phyloP scores from a whole-genome alignment of 2,113 vertebrate genomes.

The Cynopterus brachyotis region DNA sequence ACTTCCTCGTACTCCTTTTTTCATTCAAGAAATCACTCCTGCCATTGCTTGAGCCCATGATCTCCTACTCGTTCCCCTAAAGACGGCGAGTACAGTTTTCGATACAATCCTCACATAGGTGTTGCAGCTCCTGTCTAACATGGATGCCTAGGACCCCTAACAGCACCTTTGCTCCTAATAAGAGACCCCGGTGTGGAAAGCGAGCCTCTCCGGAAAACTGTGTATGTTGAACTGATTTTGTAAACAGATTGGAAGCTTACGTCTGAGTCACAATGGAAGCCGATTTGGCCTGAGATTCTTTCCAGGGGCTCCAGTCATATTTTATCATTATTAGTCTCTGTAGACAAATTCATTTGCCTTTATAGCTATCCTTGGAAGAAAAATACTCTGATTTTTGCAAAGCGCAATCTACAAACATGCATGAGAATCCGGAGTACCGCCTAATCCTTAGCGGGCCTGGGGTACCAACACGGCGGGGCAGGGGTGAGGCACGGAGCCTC shows the following conservation, averaged over 20 bases:
- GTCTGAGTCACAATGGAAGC: not conserved
- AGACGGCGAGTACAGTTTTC: not conserved
- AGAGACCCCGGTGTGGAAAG: not conserved
- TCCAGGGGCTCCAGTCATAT: not conserved
- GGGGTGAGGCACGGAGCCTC: rapidly evolving
- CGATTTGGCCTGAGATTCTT: not conserved
- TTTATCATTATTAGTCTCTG: not conserved
- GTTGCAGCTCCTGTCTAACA: not conserved
- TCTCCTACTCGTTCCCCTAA: not conserved
- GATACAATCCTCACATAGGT: not conserved
- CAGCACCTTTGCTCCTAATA: not conserved
- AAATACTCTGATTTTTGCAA: not conserved
- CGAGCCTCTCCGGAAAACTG: not conserved
- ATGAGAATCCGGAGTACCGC: rapidly evolving
- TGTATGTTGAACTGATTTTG: not conserved
- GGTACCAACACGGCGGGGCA: rapidly evolving
- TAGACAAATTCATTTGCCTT: not conserved
- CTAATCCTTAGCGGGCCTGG: not conserved
- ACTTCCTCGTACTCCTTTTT: not conserved
- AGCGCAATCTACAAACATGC: too few species aligned
- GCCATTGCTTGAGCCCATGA: too few species aligned
- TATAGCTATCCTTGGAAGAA: not conserved
- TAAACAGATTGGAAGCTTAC: not conserved
- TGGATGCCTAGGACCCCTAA: not conserved
- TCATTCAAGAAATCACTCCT: not conserved